These are phyloP conservation scores for Daktulosphaira vitifoliae DNA, from an alignment of 1,140 invertebrate genomes.

Conservation along the genomic window DNA sequence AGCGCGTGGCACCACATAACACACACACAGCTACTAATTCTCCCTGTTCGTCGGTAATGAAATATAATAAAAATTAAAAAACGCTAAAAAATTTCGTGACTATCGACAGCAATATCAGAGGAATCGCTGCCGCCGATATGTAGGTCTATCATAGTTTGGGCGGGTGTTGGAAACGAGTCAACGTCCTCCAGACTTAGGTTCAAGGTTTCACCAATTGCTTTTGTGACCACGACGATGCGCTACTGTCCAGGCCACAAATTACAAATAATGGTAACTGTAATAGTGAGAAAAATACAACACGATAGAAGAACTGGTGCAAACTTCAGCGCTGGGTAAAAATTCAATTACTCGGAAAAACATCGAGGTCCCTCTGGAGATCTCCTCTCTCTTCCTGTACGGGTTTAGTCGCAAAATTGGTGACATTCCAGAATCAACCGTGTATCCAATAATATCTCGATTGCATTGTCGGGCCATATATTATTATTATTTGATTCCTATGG, in stretches of 20 bases:
- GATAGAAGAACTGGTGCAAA: too few relatives aligned
- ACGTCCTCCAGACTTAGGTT: slow-evolving; percentile 12
- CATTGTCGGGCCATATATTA: too few relatives aligned
- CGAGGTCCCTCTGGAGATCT: too few relatives aligned
- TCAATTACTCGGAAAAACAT: too few relatives aligned
- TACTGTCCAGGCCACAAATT: neutral
- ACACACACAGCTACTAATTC: neutral
- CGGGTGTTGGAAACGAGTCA: slow-evolving; percentile 27
- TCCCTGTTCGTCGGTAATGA: neutral
- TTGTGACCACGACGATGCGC: slow-evolving; percentile 4
- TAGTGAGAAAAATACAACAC: too few relatives aligned
- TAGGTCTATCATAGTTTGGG: slow-evolving; percentile 22
- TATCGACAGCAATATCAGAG: slow-evolving; percentile 10
- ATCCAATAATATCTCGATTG: too few relatives aligned
- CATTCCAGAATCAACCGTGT: too few relatives aligned
- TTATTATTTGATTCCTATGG: too few relatives aligned
- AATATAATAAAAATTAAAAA: neutral
- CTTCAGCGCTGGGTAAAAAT: too few relatives aligned
- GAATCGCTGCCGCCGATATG: neutral
- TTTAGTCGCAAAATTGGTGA: too few relatives aligned
- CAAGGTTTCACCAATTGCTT: slow-evolving; percentile 28
- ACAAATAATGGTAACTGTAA: slow-evolving; percentile 16
- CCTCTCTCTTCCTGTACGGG: too few relatives aligned
- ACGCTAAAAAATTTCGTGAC: slow-evolving; percentile 1
- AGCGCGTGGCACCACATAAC: slow-evolving; percentile 3